These are phyloP conservation scores for Manacus vitellinus DNA, from an alignment of 2,113 vertebrate species.

Conservation along the genomic window DNA sequence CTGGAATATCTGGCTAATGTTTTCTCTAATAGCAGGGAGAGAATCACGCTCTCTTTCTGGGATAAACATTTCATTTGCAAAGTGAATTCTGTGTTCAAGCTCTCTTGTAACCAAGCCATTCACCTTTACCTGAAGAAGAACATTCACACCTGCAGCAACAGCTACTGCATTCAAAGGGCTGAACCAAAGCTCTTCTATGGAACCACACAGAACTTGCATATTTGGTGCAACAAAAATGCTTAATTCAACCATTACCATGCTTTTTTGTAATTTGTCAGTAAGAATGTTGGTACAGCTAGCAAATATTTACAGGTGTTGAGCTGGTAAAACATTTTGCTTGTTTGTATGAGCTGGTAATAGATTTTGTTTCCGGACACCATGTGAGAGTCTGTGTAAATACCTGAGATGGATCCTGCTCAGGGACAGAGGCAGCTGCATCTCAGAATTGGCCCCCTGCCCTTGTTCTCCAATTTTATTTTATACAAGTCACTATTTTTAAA, in stretches of 20 bases:
- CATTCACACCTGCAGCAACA: background rate
- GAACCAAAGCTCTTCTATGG: background rate
- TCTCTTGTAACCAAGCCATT: background rate
- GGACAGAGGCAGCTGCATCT: background rate
- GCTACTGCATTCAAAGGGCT: background rate
- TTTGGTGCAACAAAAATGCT: background rate
- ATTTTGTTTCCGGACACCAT: background rate
- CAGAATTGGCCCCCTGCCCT: background rate
- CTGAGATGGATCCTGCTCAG: background rate
- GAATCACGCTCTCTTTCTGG: background rate
- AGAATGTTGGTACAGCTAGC: background rate
- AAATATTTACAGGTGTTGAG: background rate
- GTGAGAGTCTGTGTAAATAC: background rate
- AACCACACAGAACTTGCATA: background rate
- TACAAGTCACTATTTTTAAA: background rate
- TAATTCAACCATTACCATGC: background rate
- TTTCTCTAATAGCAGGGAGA: background rate
- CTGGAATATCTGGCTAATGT: slow-evolving; percentile 30
- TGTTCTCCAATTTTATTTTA: background rate
- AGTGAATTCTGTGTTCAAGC: background rate
- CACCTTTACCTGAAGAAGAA: background rate
- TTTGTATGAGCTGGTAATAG: background rate
- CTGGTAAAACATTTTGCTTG: background rate
- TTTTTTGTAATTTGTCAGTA: background rate
- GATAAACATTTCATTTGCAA: slow-evolving; percentile 28